These are phyloP conservation scores for Oryzaephilus surinamensis DNA, from an alignment of 1,140 invertebrate genomes.

Conservation along the genomic window DNA sequence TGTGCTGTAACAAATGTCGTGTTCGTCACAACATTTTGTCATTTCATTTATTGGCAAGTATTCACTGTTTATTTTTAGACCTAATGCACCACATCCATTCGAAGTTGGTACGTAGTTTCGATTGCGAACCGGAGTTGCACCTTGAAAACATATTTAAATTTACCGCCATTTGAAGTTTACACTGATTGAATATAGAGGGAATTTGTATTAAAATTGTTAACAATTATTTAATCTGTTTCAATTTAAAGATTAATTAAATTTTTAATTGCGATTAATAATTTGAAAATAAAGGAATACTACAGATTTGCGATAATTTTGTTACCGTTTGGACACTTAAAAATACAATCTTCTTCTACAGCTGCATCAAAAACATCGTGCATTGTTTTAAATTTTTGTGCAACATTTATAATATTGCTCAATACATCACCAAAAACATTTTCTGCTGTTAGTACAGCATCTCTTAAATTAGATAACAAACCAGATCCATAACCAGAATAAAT, in stretches of 20 bases:
- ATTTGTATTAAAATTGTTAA: not conserved
- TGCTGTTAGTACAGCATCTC: conserved; percentile 66
- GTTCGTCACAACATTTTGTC: conserved; percentile 72
- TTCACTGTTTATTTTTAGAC: conserved; percentile 59
- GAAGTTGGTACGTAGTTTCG: conserved; percentile 58
- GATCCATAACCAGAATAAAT: conserved; percentile 71
- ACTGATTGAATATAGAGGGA: not conserved
- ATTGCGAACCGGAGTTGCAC: conserved; percentile 52
- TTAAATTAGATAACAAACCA: conserved; percentile 56
- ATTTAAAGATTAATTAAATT: not conserved
- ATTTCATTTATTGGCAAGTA: conserved; percentile 66
- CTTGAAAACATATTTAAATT: conserved; percentile 38
- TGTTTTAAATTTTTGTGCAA: conserved; percentile 61
- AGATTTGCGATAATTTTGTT: conserved; percentile 23
- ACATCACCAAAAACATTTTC: conserved; percentile 66
- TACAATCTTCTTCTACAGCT: conserved; percentile 71
- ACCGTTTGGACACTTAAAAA: conserved; percentile 62
- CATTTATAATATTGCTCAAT: conserved; percentile 61
- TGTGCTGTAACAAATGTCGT: conserved; percentile 85
- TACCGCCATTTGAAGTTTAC: too few relatives aligned
- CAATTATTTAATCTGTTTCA: not conserved
- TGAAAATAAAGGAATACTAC: too few relatives aligned
- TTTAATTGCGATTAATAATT: too few relatives aligned
- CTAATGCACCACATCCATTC: conserved; percentile 74
- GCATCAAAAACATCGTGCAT: conserved; percentile 74